These are phyloP conservation scores for Metallyticus violacea DNA, from an alignment of 2,888 invertebrate genomes.

Conservation along the genomic window DNA sequence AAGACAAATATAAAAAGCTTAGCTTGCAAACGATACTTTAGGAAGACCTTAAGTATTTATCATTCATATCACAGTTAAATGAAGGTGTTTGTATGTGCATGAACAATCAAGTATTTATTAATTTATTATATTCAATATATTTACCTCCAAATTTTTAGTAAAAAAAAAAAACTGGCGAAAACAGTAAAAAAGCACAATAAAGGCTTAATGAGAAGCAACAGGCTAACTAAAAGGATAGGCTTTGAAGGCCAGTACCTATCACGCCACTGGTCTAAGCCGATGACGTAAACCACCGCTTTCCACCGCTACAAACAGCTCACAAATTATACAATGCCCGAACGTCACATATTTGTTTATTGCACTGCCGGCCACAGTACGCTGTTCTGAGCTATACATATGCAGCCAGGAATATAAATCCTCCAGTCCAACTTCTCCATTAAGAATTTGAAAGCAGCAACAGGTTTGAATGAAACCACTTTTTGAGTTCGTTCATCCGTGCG, in stretches of 20 bases:
- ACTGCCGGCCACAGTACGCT: background rate
- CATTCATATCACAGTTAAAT: too few relatives aligned
- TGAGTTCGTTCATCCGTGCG: background rate
- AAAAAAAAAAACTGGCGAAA: too few relatives aligned
- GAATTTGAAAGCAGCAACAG: background rate
- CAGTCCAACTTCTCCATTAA: background rate
- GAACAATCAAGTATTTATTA: too few relatives aligned
- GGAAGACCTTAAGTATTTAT: too few relatives aligned
- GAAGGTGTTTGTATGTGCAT: too few relatives aligned
- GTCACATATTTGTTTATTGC: background rate
- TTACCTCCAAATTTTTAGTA: too few relatives aligned
- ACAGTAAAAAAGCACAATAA: too few relatives aligned
- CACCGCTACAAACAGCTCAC: background rate
- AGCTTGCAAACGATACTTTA: too few relatives aligned
- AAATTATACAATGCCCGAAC: background rate
- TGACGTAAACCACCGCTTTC: background rate
- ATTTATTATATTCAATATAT: too few relatives aligned
- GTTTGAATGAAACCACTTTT: background rate
- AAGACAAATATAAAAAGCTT: too few relatives aligned
- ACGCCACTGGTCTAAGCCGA: background rate
- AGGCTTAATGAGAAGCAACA: too few relatives aligned
- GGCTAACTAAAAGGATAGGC: background rate
- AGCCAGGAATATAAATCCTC: background rate
- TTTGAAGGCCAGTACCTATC: background rate
- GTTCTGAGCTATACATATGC: background rate